Conservation (phyloP, 2,797 vertebrate species). For the Molossus alvarezi region DNA sequence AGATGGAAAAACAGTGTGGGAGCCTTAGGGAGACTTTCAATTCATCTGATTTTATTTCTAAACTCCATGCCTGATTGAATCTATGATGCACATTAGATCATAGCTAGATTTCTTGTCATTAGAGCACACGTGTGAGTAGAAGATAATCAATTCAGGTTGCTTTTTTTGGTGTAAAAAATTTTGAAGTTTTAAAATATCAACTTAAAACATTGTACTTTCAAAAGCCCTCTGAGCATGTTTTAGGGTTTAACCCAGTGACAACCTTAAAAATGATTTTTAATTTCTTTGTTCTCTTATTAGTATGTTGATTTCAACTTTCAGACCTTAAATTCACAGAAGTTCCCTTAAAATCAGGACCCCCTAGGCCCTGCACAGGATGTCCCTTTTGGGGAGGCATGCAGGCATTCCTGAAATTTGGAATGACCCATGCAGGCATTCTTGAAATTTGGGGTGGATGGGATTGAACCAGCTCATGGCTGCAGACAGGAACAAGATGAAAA, state of each 20-base stretch:
- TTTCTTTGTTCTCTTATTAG: not conserved
- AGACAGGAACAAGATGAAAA: not conserved
- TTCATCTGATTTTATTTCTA: slow-evolving; percentile 5
- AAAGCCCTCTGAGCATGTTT: not conserved
- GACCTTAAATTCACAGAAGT: not conserved
- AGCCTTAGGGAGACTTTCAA: not conserved
- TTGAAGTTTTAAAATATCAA: not conserved
- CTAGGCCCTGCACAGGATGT: not conserved
- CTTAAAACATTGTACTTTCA: not conserved
- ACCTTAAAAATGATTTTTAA: not conserved
- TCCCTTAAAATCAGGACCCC: not conserved
- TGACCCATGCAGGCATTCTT: not conserved
- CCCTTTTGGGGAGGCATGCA: not conserved
- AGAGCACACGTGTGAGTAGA: not conserved
- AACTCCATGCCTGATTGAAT: not conserved
- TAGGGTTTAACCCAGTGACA: not conserved
- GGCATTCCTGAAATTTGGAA: not conserved
- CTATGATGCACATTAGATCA: not conserved
- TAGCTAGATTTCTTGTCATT: not conserved
- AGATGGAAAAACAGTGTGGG: not conserved
- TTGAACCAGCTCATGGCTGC: not conserved
- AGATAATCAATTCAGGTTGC: not conserved
- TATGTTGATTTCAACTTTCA: not conserved
- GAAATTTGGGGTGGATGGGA: not conserved
- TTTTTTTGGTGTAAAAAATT: not conserved